These are phyloP conservation scores for Monomorium pharaonis DNA, from an alignment of 1,140 invertebrate genomes.

Conservation along the genomic window DNA sequence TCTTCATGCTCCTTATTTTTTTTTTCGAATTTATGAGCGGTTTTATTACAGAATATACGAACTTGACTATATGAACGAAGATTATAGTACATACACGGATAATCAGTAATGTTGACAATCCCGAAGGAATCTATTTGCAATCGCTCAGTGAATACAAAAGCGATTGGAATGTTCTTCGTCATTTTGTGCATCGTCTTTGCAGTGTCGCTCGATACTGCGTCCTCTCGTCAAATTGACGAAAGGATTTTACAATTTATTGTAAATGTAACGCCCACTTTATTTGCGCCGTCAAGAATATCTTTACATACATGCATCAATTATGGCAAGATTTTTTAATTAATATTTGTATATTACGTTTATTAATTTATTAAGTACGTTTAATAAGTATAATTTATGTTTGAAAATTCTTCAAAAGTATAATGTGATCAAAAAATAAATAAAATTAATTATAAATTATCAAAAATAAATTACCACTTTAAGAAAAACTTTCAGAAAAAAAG, in stretches of 20 bases:
- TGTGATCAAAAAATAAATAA: background rate
- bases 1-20: background rate
- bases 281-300: constrained; percentile 61
- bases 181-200: background rate
- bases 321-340: constrained; percentile 61
- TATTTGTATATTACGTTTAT: no score
- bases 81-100: background rate
- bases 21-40: background rate
- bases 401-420: background rate
- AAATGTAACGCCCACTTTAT: constrained; percentile 49
- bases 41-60: background rate
- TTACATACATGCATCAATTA: constrained; percentile 60
- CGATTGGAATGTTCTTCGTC: background rate
- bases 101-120: background rate
- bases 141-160: background rate
- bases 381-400: background rate
- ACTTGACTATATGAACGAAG: background rate
- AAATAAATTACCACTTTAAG: background rate
- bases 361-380: background rate
- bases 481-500: background rate
- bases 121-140: background rate
- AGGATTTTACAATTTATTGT: constrained; percentile 53
- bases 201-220: background rate
- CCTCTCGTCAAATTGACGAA: background rate
- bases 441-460: no score